A percentile compares a stretch with the other conserved stretches of the same genome.
phyloP scores from a whole-genome alignment of 2,113 vertebrate genomes.

The Psittacula cyanocephala region DNA sequence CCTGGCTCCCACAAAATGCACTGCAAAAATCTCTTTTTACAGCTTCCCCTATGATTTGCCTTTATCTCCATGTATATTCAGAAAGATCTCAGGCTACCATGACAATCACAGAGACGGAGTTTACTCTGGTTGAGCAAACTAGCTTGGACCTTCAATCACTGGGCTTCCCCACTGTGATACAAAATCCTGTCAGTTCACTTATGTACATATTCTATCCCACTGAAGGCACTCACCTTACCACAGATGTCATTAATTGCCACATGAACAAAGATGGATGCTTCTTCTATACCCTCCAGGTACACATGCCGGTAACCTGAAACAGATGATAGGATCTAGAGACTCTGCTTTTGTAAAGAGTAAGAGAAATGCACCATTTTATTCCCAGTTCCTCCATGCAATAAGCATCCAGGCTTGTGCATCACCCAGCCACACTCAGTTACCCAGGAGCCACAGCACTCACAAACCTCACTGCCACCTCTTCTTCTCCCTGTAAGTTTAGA shows the following conservation, averaged over 20 bases:
- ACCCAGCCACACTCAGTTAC: not conserved
- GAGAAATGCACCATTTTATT: not conserved
- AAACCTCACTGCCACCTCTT: not conserved
- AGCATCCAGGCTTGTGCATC: not conserved
- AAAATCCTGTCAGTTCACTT: not conserved
- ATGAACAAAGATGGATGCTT: constrained; percentile 97
- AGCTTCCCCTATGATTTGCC: not conserved
- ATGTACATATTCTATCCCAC: fast-evolving
- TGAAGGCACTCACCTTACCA: constrained; percentile 90
- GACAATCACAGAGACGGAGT: not conserved
- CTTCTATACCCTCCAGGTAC: constrained; percentile 97
- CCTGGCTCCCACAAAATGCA: not conserved
- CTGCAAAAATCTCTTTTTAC: not conserved
- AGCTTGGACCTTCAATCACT: not conserved
- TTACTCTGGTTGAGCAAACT: not conserved
- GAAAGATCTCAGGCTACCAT: not conserved
- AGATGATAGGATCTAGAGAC: not conserved
- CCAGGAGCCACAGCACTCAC: not conserved
- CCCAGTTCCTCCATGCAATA: not conserved
- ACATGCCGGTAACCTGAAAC: constrained; percentile 93
- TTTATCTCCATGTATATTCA: not conserved
- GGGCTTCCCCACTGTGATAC: not conserved
- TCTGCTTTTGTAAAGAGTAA: not conserved
- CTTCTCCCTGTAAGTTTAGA: not conserved
- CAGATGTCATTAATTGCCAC: constrained; percentile 92